Percentiles rank a stretch among this genome's conserved stretches.
Conservation (phyloP, 2,888 invertebrate genomes). For the Hyles lineata region DNA sequence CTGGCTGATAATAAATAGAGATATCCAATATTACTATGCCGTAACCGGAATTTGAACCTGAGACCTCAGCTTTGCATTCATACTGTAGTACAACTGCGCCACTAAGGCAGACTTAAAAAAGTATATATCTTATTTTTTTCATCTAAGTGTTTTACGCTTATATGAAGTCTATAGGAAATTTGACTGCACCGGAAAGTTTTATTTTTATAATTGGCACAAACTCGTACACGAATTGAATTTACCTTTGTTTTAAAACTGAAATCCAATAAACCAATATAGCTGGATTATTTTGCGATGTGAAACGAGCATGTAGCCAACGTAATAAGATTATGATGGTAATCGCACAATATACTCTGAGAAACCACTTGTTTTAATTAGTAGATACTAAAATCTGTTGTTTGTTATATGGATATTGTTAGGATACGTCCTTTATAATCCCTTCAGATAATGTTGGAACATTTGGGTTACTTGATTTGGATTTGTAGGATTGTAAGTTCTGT, state of each 20-base stretch:
- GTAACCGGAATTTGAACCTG: too few species aligned
- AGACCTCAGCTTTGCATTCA: too few species aligned
- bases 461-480: neutral
- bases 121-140: too few species aligned
- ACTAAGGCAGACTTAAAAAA: too few species aligned
- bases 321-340: conserved; percentile 8
- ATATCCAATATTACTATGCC: too few species aligned
- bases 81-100: too few species aligned
- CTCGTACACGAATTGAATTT: neutral
- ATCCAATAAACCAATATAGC: neutral
- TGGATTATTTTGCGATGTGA: neutral
- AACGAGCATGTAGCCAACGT: neutral
- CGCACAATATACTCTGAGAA: conserved; percentile 1
- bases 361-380: conserved; percentile 13
- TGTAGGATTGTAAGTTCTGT: too few species aligned
- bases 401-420: neutral
- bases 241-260: neutral
- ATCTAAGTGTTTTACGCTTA: too few species aligned
- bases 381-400: neutral
- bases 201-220: conserved; percentile 7
- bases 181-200: too few species aligned
- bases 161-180: too few species aligned
- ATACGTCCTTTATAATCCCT: neutral
- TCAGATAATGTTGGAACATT: neutral
- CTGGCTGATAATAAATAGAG: too few species aligned